phyloP scores from a whole-genome alignment of 2,113 vertebrate species.

The Sorex fumeus region DNA sequence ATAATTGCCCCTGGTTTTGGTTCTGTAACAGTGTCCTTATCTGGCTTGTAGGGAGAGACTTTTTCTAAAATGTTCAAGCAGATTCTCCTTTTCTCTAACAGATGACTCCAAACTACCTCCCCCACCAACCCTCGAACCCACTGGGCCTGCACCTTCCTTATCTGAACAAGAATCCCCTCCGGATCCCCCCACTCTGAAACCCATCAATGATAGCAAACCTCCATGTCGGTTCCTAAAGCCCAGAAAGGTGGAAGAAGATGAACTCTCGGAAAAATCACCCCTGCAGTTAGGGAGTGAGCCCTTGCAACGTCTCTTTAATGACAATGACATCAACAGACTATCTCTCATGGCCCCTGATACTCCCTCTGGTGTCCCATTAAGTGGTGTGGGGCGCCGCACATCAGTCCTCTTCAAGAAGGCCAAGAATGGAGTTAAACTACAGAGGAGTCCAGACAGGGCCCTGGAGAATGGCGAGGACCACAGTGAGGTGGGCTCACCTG shows the following conservation, averaged over 20 bases:
- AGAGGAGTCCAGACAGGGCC: constrained; percentile 90
- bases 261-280: constrained; percentile 88
- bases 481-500: constrained; percentile 75
- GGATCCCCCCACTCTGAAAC: constrained; percentile 96
- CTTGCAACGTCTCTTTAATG: constrained; percentile 86
- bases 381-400: constrained; percentile 93
- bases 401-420: constrained; percentile 97
- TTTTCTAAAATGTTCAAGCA: constrained; percentile 85
- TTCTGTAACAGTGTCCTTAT: constrained; percentile 41
- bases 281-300: constrained; percentile 88
- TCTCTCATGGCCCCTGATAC: constrained; percentile 83
- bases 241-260: constrained; percentile 88
- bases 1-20: not conserved
- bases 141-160: constrained; percentile 93
- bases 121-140: constrained; percentile 96
- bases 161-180: constrained; percentile 92
- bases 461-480: constrained; percentile 91
- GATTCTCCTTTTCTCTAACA: constrained; percentile 88
- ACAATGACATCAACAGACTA: constrained; percentile 89
- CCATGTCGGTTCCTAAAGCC: constrained; percentile 90
- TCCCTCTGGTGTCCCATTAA: constrained; percentile 77
- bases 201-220: constrained; percentile 91
- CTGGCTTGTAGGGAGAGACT: constrained; percentile 48
- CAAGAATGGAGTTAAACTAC: constrained; percentile 95
- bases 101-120: constrained; percentile 94